These are phyloP conservation scores for Rhincodon typus DNA, from an alignment of 2,797 vertebrate species.

Conservation along the genomic window DNA sequence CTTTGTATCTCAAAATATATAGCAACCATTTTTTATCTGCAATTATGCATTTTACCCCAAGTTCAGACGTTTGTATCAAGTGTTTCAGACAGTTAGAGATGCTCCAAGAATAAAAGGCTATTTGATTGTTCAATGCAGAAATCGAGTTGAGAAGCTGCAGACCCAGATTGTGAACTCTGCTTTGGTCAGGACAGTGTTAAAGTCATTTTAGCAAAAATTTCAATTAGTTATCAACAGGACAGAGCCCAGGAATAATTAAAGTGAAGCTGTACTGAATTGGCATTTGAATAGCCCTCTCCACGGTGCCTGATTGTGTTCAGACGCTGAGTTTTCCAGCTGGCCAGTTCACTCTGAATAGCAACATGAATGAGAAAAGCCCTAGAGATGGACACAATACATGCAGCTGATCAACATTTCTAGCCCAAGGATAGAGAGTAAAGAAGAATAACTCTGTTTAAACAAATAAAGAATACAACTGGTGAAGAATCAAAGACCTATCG, in stretches of 20 bases:
- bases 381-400: not conserved
- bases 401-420: constrained; percentile 2
- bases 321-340: not conserved
- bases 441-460: not conserved
- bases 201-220: not conserved
- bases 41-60: not conserved
- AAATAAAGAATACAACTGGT: not conserved
- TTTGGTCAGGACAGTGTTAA: constrained; percentile 14
- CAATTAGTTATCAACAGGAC: not conserved
- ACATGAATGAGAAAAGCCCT: not conserved
- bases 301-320: not conserved
- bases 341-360: not conserved
- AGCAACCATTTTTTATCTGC: not conserved
- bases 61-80: not conserved
- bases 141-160: not conserved
- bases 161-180: not conserved
- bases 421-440: not conserved
- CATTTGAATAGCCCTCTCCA: not conserved
- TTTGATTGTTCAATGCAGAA: not conserved
- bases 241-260: not conserved
- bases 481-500: not conserved
- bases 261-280: not conserved
- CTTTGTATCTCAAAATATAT: not conserved
- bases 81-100: not conserved
- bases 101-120: not conserved